Conservation (phyloP, 1,140 invertebrate genomes). For the Agrilus planipennis region DNA sequence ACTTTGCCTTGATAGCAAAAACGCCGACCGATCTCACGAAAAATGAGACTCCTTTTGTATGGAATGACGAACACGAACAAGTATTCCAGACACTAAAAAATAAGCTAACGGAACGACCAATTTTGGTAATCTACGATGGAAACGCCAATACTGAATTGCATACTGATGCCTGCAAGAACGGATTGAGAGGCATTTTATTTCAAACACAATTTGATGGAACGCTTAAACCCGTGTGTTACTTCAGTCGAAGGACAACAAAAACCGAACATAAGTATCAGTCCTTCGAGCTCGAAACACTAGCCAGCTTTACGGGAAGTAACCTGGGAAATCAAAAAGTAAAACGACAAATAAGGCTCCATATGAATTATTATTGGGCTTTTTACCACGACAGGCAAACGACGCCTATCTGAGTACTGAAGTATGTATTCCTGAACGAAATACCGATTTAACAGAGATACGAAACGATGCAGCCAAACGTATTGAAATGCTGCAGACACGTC, state of each 20-base stretch:
- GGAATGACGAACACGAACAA: neutral
- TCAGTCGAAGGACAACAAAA: constrained; percentile 14
- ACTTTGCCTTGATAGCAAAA: constrained; percentile 14
- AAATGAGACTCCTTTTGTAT: neutral
- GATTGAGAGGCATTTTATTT: constrained; percentile 21
- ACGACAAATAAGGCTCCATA: constrained; percentile 5
- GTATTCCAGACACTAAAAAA: constrained; percentile 2
- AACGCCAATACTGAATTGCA: constrained; percentile 18
- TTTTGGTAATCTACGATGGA: constrained; percentile 13
- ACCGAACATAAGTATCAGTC: constrained; percentile 23
- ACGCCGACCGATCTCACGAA: neutral
- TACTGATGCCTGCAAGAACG: constrained; percentile 17
- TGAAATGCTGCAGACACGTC: neutral
- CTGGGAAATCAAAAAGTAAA: constrained; percentile 12
- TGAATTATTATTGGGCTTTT: constrained; percentile 6
- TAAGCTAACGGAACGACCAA: constrained; percentile 4
- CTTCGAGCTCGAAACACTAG: constrained; percentile 17
- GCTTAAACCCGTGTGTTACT: constrained; percentile 17
- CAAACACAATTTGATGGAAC: constrained; percentile 7
- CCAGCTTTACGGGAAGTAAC: constrained; percentile 18
- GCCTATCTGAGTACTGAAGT: constrained; percentile 1
- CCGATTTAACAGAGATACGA: neutral
- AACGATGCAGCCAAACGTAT: neutral
- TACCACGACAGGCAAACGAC: neutral
- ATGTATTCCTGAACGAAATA: no score